These are phyloP conservation scores for Eristalis intricaria DNA, from an alignment of 2,888 invertebrate genomes.

Conservation along the genomic window DNA sequence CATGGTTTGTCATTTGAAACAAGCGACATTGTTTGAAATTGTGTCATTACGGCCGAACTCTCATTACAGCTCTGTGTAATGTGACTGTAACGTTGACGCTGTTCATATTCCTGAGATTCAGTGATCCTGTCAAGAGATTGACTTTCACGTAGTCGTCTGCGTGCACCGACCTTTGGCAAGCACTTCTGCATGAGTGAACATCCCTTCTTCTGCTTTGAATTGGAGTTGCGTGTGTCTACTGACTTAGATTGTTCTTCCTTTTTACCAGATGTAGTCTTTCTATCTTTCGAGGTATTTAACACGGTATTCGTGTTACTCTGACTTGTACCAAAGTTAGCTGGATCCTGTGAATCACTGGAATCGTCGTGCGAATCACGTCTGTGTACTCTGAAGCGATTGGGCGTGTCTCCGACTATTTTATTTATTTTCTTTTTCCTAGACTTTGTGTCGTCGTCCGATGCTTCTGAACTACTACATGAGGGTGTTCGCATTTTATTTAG, in stretches of 20 bases:
- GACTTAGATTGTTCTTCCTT: slow-evolving; percentile 78
- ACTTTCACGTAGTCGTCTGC: slow-evolving; percentile 88
- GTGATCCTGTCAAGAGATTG: slow-evolving; percentile 93
- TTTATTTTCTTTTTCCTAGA: slow-evolving; percentile 90
- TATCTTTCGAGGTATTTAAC: slow-evolving; percentile 76
- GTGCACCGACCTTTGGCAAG: slow-evolving; percentile 84
- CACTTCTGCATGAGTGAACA: slow-evolving; percentile 67
- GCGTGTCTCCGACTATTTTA: slow-evolving; percentile 84
- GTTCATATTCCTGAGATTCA: slow-evolving; percentile 88
- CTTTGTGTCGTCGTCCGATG: slow-evolving; percentile 94
- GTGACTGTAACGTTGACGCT: slow-evolving; percentile 75
- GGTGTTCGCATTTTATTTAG: slow-evolving; percentile 89
- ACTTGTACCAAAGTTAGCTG: slow-evolving; percentile 75
- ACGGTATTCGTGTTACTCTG: slow-evolving; percentile 74
- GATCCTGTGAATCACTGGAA: slow-evolving; percentile 92
- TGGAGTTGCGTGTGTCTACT: slow-evolving; percentile 78
- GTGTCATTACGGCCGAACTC: slow-evolving; percentile 62
- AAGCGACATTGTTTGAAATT: slow-evolving; percentile 61
- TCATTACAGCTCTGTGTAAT: slow-evolving; percentile 74
- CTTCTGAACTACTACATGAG: slow-evolving; percentile 96
- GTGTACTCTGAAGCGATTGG: slow-evolving; percentile 84
- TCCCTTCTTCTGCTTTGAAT: slow-evolving; percentile 75
- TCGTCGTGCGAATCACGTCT: slow-evolving; percentile 92
- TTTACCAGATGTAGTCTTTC: slow-evolving; percentile 76
- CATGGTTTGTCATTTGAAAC: slow-evolving; percentile 74